Base-by-base conservation (phyloP, 2,888 invertebrate species). In the Ormyrus nitidulus region DNA sequence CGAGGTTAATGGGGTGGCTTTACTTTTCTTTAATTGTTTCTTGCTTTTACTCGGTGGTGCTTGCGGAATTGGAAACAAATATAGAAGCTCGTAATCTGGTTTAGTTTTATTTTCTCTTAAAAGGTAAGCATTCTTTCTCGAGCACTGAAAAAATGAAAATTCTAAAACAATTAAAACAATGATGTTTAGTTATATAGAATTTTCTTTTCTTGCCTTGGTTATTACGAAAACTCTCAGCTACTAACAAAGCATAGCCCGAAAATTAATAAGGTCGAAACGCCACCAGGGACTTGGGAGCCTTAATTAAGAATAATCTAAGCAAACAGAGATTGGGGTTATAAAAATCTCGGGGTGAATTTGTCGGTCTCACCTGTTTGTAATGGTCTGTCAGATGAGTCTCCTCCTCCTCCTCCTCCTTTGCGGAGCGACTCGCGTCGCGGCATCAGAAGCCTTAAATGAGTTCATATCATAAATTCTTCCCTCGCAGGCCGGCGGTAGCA, bases 401-500 rank as follows among this genome's bases (percentile, higher is more conserved):
- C 62, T 3, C 48, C 65, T 6, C 68, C 69, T 10, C 48, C 10
- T 11, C 46, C 44, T 11, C 75, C 46, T 68, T 68, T 68, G 51
- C 8, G n/a, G 48, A n/a, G 59, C 6, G 62, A 46, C 48, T 54
- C 51, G 10, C 7, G 61, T 48, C 19, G 10, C 10, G 13, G 83
- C 83, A 85, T 86, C 85, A 85, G 82, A 82, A 77, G 83, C 83
- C 85, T 84, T 86, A 88, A 89, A 89, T 88, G 88, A 88, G 88
- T 86, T 87, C 87, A 85, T 86, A 87, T 86, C 87, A 88, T 89
- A 89, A 89, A 89, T 89, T 88, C 86, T 86, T 85, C 83, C 80
- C 84, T 84, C 84, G 85, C 81, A 79, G 85, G 80, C 83, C 83
- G 83, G 54, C 11, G 88, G 89, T 89, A 88, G 89, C 87, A 85